These are phyloP conservation scores for Drosophila sucinea DNA, from an alignment of 1,140 invertebrate genomes.

Conservation along the genomic window DNA sequence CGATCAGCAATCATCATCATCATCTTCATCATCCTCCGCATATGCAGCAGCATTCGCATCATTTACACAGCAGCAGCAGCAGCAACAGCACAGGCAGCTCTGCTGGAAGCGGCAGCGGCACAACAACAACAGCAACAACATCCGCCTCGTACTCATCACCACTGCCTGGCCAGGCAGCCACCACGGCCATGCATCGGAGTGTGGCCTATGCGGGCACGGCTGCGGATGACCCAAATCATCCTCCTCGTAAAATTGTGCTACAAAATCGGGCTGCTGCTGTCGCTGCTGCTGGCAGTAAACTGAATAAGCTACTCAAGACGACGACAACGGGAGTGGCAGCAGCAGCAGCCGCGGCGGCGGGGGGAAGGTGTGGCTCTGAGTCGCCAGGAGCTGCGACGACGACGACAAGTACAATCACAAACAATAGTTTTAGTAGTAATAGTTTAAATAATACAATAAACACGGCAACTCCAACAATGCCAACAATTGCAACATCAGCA, in stretches of 20 bases:
- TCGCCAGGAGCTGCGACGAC: conserved; percentile 55
- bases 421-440: conserved; percentile 83
- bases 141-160: conserved; percentile 72
- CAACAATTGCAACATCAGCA: conserved; percentile 55
- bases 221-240: conserved; percentile 84
- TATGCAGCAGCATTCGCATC: conserved; percentile 56
- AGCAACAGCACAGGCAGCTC: conserved; percentile 22
- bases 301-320: conserved; percentile 83
- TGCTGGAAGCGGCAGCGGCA: conserved; percentile 37
- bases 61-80: conserved; percentile 52
- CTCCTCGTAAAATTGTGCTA: conserved; percentile 82
- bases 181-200: conserved; percentile 84
- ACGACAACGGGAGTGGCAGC: conserved; percentile 34
- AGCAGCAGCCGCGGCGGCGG: conserved; percentile 45
- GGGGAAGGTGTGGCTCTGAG: conserved; percentile 68
- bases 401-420: conserved; percentile 83
- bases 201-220: conserved; percentile 84
- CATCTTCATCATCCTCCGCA: conserved; percentile 45
- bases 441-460: conserved; percentile 81
- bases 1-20: conserved; percentile 66
- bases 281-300: conserved; percentile 80
- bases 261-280: conserved; percentile 82
- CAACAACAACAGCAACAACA: conserved; percentile 45
- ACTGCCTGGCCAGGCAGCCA: conserved; percentile 57
- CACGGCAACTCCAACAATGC: conserved; percentile 76